A percentile compares a stretch with the other conserved stretches of the same genome.
Conservation (phyloP, 1,140 invertebrate species). For the Diuraphis noxia region DNA sequence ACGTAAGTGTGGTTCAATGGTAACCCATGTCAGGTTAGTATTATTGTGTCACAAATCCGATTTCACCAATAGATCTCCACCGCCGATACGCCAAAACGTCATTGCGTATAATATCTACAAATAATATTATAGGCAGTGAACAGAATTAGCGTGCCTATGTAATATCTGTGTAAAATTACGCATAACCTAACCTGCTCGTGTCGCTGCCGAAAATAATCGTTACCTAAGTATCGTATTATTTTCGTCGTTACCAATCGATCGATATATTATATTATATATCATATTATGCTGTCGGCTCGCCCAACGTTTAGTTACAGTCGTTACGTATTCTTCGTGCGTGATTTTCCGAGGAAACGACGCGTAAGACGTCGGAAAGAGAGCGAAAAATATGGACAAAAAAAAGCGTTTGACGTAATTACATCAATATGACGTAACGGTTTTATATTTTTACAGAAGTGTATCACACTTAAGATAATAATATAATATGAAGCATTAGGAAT, state of each 20-base stretch:
- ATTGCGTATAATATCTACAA: background rate
- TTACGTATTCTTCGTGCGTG: background rate
- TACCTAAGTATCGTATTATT: background rate
- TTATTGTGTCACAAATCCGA: conserved; percentile 5
- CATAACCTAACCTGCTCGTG: background rate
- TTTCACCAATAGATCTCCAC: background rate
- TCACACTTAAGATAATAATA: background rate
- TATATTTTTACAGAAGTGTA: background rate
- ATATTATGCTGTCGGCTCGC: background rate
- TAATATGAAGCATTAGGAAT: background rate
- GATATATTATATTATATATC: background rate
- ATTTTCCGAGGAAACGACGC: background rate
- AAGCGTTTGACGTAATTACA: background rate
- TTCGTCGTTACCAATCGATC: background rate
- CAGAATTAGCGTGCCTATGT: background rate
- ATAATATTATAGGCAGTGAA: background rate
- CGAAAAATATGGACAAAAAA: background rate
- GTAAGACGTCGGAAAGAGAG: background rate
- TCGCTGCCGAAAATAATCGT: background rate
- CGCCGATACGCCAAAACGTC: background rate
- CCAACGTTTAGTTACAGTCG: background rate
- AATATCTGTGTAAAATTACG: background rate
- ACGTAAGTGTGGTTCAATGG: background rate
- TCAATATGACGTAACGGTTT: background rate
- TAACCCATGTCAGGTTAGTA: background rate